Percentiles rank a stretch among this genome's conserved stretches.
Conservation (phyloP, 2,888 invertebrate species). For the Stomorhina lunata region DNA sequence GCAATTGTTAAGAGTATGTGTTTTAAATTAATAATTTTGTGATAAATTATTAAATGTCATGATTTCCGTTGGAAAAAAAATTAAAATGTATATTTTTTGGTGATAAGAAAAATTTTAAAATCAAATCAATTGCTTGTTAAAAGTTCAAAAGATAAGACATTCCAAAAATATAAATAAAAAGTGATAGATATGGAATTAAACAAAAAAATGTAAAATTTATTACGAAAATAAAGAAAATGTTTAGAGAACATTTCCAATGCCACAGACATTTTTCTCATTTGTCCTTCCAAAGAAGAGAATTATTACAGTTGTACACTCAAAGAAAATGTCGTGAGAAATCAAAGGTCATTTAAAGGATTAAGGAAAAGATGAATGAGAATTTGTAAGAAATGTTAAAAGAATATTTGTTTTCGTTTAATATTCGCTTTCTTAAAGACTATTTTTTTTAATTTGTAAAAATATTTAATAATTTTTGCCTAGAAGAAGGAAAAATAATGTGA, state of each 20-base stretch:
- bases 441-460: no score
- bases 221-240: background rate
- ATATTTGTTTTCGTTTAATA: background rate
- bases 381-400: background rate
- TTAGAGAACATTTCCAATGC: background rate
- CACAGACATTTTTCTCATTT: background rate
- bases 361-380: background rate
- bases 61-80: slow-evolving; percentile 27
- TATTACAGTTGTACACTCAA: background rate
- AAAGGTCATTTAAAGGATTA: background rate
- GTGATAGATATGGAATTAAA: no score
- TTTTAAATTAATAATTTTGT: background rate
- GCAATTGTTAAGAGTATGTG: background rate
- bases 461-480: no score
- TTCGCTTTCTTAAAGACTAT: no score
- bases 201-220: no score
- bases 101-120: slow-evolving; percentile 29
- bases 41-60: slow-evolving; percentile 1
- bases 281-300: background rate
- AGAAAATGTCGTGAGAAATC: background rate
- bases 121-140: background rate
- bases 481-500: no score
- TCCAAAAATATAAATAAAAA: background rate
- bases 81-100: background rate
- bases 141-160: slow-evolving; percentile 5